These are phyloP conservation scores for Diceros bicornis DNA, from an alignment of 2,797 vertebrate species.

Conservation along the genomic window DNA sequence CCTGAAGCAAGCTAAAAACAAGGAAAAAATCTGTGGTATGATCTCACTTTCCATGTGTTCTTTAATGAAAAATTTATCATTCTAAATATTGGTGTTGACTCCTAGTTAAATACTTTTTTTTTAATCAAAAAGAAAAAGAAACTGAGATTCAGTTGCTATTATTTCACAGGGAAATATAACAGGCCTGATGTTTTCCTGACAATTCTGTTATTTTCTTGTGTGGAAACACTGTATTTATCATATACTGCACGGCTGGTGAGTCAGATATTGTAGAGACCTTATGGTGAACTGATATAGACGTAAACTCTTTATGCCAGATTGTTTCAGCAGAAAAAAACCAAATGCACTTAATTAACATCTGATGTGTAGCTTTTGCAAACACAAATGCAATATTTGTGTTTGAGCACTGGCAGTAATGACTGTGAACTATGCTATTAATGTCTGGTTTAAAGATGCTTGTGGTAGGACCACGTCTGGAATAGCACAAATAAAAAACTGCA, in stretches of 20 bases:
- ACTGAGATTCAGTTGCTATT: slow-evolving; percentile 81
- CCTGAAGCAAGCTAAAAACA: slow-evolving; percentile 79
- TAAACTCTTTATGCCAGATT: slow-evolving; percentile 88
- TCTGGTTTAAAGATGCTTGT: slow-evolving; percentile 88
- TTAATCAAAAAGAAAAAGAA: slow-evolving; percentile 80
- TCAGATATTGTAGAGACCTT: slow-evolving; percentile 83
- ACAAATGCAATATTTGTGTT: slow-evolving; percentile 89
- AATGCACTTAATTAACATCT: slow-evolving; percentile 90
- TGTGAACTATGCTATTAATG: slow-evolving; percentile 89
- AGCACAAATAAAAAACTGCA: slow-evolving; percentile 86
- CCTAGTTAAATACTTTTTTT: slow-evolving; percentile 76
- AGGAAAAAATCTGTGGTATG: slow-evolving; percentile 64
- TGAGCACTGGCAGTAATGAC: slow-evolving; percentile 88
- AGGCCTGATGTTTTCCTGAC: slow-evolving; percentile 79
- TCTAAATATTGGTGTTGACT: slow-evolving; percentile 85
- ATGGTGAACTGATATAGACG: slow-evolving; percentile 85
- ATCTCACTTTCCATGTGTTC: slow-evolving; percentile 80
- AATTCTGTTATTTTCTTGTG: slow-evolving; percentile 79
- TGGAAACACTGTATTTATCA: slow-evolving; percentile 80
- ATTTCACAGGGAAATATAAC: slow-evolving; percentile 71
- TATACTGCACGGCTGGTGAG: slow-evolving; percentile 81
- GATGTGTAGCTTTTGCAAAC: slow-evolving; percentile 88
- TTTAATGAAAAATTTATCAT: slow-evolving; percentile 84
- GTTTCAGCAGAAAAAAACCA: slow-evolving; percentile 86
- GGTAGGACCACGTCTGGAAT: slow-evolving; percentile 87